A percentile compares a stretch with the other conserved stretches of the same genome.
These are phyloP conservation scores for Colaptes auratus DNA, from an alignment of 2,113 vertebrate genomes.

Conservation along the genomic window DNA sequence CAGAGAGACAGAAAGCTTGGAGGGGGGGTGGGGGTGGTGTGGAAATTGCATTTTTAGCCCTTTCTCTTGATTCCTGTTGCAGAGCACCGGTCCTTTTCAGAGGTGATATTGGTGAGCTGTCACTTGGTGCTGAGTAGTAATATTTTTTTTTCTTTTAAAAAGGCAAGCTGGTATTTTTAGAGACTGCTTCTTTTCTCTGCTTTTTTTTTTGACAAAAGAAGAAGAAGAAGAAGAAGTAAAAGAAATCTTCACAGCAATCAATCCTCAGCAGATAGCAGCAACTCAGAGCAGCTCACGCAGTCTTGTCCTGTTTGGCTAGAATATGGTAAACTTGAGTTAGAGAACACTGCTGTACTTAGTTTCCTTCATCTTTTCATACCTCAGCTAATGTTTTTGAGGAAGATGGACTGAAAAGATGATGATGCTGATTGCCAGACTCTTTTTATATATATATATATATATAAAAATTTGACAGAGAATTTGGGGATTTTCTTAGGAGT, in stretches of 20 bases:
- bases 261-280: not conserved
- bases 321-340: slow-evolving; percentile 45
- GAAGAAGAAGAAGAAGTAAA: not conserved
- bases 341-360: slow-evolving; percentile 62
- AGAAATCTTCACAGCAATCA: not conserved
- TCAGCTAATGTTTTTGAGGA: slow-evolving; percentile 48
- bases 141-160: not conserved
- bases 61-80: not conserved
- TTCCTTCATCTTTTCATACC: slow-evolving; percentile 19
- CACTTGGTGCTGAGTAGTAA: not conserved
- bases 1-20: slow-evolving; percentile 48
- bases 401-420: not conserved
- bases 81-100: slow-evolving; percentile 12
- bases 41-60: not conserved
- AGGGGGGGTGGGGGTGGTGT: not conserved
- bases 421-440: not conserved
- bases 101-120: not conserved
- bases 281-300: slow-evolving; percentile 23
- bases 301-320: slow-evolving; percentile 21
- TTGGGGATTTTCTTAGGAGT: slow-evolving; percentile 37
- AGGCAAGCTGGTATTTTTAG: slow-evolving; percentile 10
- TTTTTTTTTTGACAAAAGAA: not conserved
- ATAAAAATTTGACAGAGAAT: not conserved
- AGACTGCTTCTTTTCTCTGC: slow-evolving; percentile 11
- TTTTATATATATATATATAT: not conserved